Evolutionary conservation across 2,888 invertebrate species (phyloP).

Genomic region (Automeris io): DNA sequence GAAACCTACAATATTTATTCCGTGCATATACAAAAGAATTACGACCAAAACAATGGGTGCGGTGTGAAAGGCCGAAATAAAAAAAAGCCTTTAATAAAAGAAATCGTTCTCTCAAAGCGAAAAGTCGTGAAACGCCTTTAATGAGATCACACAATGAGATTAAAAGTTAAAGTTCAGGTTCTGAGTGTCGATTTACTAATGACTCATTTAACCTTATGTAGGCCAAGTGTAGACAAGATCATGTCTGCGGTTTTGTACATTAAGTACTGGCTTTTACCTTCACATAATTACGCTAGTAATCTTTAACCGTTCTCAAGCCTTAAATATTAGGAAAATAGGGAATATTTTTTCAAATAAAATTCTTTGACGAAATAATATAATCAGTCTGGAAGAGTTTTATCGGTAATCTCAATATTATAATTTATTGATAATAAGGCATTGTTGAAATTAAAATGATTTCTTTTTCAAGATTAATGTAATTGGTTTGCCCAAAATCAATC

Average conservation of each 20-base stretch:
- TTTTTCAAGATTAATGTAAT: too few relatives aligned
- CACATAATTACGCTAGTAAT: background rate
- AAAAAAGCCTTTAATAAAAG: background rate
- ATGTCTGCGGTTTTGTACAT: background rate
- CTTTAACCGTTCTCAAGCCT: too few relatives aligned
- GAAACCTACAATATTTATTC: background rate
- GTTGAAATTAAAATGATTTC: too few relatives aligned
- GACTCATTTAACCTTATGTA: conserved; percentile 13
- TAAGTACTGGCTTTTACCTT: conserved; percentile 4
- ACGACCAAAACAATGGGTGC: background rate
- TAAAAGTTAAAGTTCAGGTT: conserved; percentile 5
- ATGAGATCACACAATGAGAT: conserved; percentile 5
- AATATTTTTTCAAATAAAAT: too few relatives aligned
- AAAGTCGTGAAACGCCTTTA: conserved; percentile 4
- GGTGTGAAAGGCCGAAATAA: background rate
- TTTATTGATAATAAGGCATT: too few relatives aligned
- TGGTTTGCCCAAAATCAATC: too few relatives aligned
- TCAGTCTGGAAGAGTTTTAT: too few relatives aligned
- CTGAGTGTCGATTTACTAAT: conserved; percentile 15
- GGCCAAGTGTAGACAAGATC: conserved; percentile 13
- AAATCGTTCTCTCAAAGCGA: background rate
- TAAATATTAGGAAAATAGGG: too few relatives aligned
- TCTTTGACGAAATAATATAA: too few relatives aligned
- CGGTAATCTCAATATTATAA: too few relatives aligned
- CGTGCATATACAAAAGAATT: background rate